A percentile compares a stretch with the other conserved stretches of the same genome.
Conservation (phyloP, 2,113 vertebrate species). For the Casuarius casuarius region DNA sequence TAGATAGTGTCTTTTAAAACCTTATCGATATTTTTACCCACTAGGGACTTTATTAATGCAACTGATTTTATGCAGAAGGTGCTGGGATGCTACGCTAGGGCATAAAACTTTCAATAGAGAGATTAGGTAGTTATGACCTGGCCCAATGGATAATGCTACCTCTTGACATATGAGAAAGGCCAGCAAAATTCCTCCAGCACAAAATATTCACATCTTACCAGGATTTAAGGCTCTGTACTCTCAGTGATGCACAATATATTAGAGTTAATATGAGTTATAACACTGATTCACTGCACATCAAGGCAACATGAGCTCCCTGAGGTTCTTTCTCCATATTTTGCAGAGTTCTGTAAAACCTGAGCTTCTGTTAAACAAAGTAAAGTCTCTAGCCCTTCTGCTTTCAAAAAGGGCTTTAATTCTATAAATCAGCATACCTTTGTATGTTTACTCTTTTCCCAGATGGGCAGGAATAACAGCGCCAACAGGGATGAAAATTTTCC, state of each 20-base stretch:
- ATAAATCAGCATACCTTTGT: not conserved
- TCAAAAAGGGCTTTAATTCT: not conserved
- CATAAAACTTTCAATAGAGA: not conserved
- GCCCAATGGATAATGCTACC: not conserved
- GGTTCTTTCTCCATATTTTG: conserved; percentile 24
- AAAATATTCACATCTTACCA: not conserved
- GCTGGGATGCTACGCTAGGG: not conserved
- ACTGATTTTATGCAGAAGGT: not conserved
- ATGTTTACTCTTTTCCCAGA: conserved; percentile 1
- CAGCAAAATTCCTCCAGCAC: not conserved
- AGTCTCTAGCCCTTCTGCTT: not conserved
- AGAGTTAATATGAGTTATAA: conserved; percentile 6
- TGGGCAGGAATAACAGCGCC: not conserved
- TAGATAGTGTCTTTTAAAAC: not conserved
- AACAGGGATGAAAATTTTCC: not conserved
- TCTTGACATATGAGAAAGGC: not conserved
- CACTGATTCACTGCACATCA: not conserved
- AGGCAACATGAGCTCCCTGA: not conserved
- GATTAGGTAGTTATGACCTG: not conserved
- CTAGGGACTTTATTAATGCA: not conserved
- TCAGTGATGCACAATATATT: not conserved
- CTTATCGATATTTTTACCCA: not conserved
- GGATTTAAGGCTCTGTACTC: not conserved
- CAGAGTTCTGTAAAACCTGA: not conserved
- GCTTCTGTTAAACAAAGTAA: not conserved